Conservation (phyloP, 2,113 vertebrate genomes). For the Xenus cinereus region DNA sequence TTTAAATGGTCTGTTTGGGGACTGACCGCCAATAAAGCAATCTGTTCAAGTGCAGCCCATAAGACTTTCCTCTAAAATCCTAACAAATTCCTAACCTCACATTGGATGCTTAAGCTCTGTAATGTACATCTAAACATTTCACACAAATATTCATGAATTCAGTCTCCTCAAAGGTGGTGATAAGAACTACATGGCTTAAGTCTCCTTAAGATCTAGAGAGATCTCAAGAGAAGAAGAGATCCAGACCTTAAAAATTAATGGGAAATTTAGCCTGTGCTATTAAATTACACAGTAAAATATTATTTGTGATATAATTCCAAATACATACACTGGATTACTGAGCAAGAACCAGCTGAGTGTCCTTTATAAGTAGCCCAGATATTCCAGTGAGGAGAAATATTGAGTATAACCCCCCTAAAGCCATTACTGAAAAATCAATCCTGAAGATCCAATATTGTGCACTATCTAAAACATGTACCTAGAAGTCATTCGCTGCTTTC, state of each 20-base stretch:
- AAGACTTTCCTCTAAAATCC: neutral
- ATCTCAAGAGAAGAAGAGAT: neutral
- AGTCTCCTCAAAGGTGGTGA: neutral
- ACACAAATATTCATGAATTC: neutral
- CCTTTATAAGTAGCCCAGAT: neutral
- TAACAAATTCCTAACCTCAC: neutral
- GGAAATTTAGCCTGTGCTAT: neutral
- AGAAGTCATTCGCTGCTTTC: neutral
- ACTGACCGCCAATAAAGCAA: neutral
- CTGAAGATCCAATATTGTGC: neutral
- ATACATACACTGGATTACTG: neutral
- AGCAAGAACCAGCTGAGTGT: neutral
- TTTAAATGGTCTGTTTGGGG: neutral
- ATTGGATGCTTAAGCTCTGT: neutral
- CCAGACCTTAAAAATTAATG: neutral
- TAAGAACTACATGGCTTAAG: neutral
- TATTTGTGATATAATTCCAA: neutral
- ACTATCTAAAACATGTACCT: neutral
- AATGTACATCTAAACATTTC: neutral
- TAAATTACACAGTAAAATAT: constrained; percentile 19
- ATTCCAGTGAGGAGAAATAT: neutral
- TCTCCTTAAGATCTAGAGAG: neutral
- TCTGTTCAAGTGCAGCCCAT: neutral
- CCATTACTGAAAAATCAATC: neutral
- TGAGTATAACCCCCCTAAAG: neutral